phyloP scores from a whole-genome alignment of 2,888 invertebrate species.

The Aleiodes leptofemur region DNA sequence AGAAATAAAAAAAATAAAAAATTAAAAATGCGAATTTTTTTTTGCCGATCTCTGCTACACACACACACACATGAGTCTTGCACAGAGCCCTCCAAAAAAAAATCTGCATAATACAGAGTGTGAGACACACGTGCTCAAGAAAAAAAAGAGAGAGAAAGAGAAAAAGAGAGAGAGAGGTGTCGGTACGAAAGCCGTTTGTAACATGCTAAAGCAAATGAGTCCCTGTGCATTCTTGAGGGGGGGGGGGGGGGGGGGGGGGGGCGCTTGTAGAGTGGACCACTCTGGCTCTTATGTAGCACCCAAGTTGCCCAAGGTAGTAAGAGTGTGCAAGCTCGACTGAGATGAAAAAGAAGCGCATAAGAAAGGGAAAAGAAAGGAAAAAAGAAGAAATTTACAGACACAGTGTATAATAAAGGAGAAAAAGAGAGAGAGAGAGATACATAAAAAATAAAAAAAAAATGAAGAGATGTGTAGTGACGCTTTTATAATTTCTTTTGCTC shows the following conservation, averaged over 20 bases:
- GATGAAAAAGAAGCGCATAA: conserved; percentile 39
- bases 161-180: conserved; percentile 40
- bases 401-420: neutral
- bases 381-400: conserved; percentile 12
- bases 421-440: too few species aligned
- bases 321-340: conserved; percentile 42
- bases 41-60: too few species aligned
- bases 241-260: conserved; percentile 63
- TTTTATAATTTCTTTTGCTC: too few species aligned
- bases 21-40: too few species aligned
- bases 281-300: conserved; percentile 40
- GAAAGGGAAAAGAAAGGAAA: conserved; percentile 26
- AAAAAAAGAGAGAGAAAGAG: conserved; percentile 11
- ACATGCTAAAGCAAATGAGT: conserved; percentile 68
- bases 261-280: conserved; percentile 66
- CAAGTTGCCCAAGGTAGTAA: conserved; percentile 47
- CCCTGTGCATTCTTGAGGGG: conserved; percentile 66
- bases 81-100: neutral
- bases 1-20: too few species aligned
- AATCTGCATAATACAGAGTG: neutral
- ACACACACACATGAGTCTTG: too few species aligned
- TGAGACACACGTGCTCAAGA: neutral
- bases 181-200: conserved; percentile 55
- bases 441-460: too few species aligned
- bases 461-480: too few species aligned